Base-by-base conservation (phyloP, 2,797 vertebrate genomes). In the Apogon hyalosoma region DNA sequence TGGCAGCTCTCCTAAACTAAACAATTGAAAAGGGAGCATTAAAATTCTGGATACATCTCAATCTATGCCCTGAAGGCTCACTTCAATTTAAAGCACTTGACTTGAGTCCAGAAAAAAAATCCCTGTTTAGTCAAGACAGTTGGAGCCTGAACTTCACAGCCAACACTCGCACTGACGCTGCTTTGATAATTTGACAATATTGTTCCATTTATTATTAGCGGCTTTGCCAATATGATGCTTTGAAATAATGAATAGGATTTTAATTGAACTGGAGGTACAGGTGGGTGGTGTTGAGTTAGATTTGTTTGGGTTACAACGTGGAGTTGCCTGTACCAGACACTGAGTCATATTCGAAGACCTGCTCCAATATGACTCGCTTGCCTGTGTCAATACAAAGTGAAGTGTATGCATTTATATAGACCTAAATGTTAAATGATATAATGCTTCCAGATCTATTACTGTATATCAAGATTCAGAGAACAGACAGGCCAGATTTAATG, bases 1-100 rank as follows among this genome's bases (percentile, higher is more conserved):
- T 84, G 84, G 88, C 84, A 85, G 72, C 52, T 76, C 49, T 73
- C 67, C 46, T 21, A 69, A 78, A 84, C 74, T 69, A 75, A 83
- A 88, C 79, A 87, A 82, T 72, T 72, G 71, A 88, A 84, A 82
- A 59, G 28, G 55, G 69, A 86, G 59, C 70, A 88, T 88, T 87
- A 73, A 73, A 89, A 89, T 90, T 85, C 85, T 82, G 83, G 77
- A 80, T 83, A 84, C 75, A 83, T 86, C 77, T 88, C 74, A 85
- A 84, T 80, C 70, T 78, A 56, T 79, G 75, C 76, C 84, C 79
- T 4, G 45, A 85, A 85, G 82, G 68, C 82, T 77, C 33, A 45
- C 80, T 79, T 87, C 80, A 84, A 82, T 87, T 84, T 85, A 83
- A 88, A 77, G 79, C 74, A 83, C 79, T 84, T 86, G 80, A 86